These are phyloP conservation scores for Polyommatus icarus DNA, from an alignment of 2,888 invertebrate genomes.

Conservation along the genomic window DNA sequence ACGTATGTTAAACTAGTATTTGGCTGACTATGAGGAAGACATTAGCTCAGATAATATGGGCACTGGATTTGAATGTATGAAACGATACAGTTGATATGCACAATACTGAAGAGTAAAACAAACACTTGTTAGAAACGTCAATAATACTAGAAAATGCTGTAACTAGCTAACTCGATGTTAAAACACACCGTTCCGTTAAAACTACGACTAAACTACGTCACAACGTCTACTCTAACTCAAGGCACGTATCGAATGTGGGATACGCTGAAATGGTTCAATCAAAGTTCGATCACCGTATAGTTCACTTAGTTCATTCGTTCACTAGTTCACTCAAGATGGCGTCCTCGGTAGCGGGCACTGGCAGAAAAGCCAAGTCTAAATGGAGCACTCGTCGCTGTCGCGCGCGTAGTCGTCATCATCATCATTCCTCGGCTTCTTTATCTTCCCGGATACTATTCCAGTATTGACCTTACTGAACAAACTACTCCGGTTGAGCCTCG, in stretches of 20 bases:
- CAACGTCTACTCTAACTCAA: constrained; percentile 57
- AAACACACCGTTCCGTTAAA: constrained; percentile 51
- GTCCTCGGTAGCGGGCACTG: constrained; percentile 45
- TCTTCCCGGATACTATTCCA: constrained; percentile 66
- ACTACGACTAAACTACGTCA: constrained; percentile 45
- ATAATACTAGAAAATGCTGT: constrained; percentile 69
- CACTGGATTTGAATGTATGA: constrained; percentile 8
- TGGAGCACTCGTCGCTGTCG: constrained; percentile 83
- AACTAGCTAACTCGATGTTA: constrained; percentile 62
- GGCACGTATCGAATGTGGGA: constrained; percentile 71
- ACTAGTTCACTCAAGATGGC: constrained; percentile 25
- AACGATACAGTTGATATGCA: constrained; percentile 54
- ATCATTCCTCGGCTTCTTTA: constrained; percentile 58
- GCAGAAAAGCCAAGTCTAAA: constrained; percentile 61
- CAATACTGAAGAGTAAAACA: constrained; percentile 50
- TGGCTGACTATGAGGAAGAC: constrained; percentile 19
- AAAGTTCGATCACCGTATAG: constrained; percentile 38
- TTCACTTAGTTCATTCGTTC: constrained; percentile 2
- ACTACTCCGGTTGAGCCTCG: constrained; percentile 63
- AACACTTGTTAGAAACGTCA: constrained; percentile 47
- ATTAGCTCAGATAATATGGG: constrained; percentile 5
- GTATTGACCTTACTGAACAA: constrained; percentile 73
- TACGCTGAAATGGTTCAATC: constrained; percentile 68
- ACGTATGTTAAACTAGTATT: constrained; percentile 7
- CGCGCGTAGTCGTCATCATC: constrained; percentile 78